phyloP scores from a whole-genome alignment of 2,888 invertebrate species.

The Anthophora plumipes region DNA sequence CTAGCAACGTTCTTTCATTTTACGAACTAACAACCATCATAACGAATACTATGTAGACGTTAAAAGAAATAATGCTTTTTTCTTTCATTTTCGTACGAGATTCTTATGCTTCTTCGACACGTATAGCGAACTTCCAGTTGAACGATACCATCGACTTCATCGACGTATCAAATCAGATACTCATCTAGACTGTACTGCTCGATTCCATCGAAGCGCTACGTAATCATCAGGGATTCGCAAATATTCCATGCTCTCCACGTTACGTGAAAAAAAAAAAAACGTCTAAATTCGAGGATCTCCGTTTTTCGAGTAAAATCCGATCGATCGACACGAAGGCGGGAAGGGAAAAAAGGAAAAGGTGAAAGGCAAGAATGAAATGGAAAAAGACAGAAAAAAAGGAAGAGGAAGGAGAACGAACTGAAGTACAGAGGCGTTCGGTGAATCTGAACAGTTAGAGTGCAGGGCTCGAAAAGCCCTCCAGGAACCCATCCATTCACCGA shows the following conservation, averaged over 20 bases:
- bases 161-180: too few relatives aligned
- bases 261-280: neutral
- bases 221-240: neutral
- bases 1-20: too few relatives aligned
- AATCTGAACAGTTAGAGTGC: slow-evolving; percentile 8
- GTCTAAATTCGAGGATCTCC: slow-evolving; percentile 3
- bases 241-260: neutral
- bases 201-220: neutral
- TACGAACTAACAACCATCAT: too few relatives aligned
- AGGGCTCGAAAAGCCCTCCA: slow-evolving; percentile 1
- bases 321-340: neutral
- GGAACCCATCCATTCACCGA: slow-evolving; percentile 27
- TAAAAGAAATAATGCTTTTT: too few relatives aligned
- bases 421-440: slow-evolving; percentile 13
- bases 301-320: neutral
- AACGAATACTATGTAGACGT: too few relatives aligned
- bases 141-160: too few relatives aligned
- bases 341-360: neutral
- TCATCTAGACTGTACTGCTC: neutral
- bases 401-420: neutral
- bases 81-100: too few relatives aligned
- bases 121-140: too few relatives aligned
- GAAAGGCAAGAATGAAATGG: neutral
- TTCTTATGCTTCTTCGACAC: too few relatives aligned
- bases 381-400: neutral